A percentile compares a stretch with the other conserved stretches of the same genome.
These are phyloP conservation scores for Parotia lawesii DNA, from an alignment of 2,113 vertebrate species.

Conservation along the genomic window DNA sequence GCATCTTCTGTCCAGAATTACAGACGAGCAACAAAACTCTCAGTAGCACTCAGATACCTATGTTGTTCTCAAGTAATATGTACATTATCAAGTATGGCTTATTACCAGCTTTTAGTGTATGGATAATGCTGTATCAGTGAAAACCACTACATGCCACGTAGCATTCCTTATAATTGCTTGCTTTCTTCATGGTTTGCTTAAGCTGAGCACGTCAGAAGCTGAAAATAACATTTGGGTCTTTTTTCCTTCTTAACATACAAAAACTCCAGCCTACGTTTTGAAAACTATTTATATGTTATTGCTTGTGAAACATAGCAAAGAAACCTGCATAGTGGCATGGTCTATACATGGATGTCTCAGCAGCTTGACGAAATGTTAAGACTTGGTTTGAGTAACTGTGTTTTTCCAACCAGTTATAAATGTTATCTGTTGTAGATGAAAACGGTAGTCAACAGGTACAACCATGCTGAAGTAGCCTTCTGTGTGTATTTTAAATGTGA, in stretches of 20 bases:
- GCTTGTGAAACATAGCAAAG: slow-evolving; percentile 16
- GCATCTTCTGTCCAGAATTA: background rate
- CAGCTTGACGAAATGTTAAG: background rate
- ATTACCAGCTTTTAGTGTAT: background rate
- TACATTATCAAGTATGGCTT: background rate
- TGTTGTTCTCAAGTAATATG: accelerated
- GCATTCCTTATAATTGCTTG: background rate
- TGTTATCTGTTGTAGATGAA: background rate
- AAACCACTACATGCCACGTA: background rate
- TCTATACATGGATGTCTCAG: background rate
- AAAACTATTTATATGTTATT: background rate
- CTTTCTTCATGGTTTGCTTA: background rate
- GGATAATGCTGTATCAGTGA: background rate
- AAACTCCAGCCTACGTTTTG: background rate
- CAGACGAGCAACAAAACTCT: background rate
- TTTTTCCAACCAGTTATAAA: background rate
- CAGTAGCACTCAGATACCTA: background rate
- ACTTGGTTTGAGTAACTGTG: background rate
- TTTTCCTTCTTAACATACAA: background rate
- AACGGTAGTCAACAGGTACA: background rate
- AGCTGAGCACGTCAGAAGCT: background rate
- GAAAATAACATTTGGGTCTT: background rate
- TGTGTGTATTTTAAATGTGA: background rate
- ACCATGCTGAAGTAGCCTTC: background rate
- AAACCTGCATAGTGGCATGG: background rate